Base-by-base conservation (phyloP, 2,888 invertebrate genomes). In the Stratiomys singularior region DNA sequence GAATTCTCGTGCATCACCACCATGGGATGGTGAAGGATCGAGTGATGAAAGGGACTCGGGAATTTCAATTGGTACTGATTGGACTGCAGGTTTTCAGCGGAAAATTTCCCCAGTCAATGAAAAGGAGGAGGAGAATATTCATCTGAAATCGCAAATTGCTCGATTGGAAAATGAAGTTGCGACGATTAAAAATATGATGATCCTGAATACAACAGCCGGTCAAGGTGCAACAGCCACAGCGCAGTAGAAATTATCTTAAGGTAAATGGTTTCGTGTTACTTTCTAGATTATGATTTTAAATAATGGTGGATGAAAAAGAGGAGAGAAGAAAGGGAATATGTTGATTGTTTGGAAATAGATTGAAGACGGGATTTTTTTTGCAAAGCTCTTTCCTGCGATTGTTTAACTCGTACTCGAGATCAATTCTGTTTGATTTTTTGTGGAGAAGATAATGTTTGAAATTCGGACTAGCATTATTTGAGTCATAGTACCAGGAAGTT, bases 1-100 rank as follows among this genome's bases (percentile, higher is more conserved):
- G 0, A 93, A 92, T 27, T 91, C 92, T 69, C 89, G 93, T 58
- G 93, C 94, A 18, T 94, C 94, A 13, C 94, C 94, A 2, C 93
- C 94, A 0, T 95, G 95, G 93, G 95, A 95, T 86, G 94, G 93
- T 37, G 96, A 96, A 83, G 96, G 96, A 37, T 96, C 95, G 77
- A 95, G 95, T 83, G 96, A 96, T 85, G 96, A 96, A 85, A 89
- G 96, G 7, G 96, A 96, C 84, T 96, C 96, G 0, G 96, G 96
- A 5, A 96, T 96, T 82, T 96, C 96, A 0, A 88, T 95, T 77
- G 95, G 84, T 77, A 82, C 85, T 27, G 87, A 87, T 80, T 87
- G 83, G 88, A 84, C 83, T 76, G 84, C 85, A 71, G 69, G 69
- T 44, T 63, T 63, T 27, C 72, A 72, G 47, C 72, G 72, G 3